Conservation (phyloP, 2,888 invertebrate species). For the Coelogynopora nodosa region DNA sequence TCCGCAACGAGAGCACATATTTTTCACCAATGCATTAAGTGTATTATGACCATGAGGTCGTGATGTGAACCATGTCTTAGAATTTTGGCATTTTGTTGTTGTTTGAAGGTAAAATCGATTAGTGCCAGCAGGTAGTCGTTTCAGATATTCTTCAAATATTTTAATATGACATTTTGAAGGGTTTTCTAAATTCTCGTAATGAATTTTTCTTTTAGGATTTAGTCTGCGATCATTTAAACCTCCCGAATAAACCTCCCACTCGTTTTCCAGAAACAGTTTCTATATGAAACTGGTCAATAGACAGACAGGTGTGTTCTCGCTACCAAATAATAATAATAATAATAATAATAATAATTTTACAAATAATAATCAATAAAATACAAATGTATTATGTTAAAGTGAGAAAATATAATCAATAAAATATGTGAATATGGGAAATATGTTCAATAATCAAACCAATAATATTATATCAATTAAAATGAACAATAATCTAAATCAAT, state of each 20-base stretch:
- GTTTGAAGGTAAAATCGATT: not conserved
- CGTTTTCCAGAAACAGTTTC: not conserved
- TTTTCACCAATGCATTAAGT: not conserved
- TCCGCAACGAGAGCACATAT: not conserved
- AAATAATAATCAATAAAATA: no score
- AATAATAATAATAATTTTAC: not conserved
- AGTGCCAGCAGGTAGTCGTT: no score
- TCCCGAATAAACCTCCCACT: not conserved
- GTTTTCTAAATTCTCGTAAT: no score
- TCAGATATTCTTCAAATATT: no score
- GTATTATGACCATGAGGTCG: not conserved
- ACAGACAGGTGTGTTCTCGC: not conserved
- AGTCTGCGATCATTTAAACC: not conserved
- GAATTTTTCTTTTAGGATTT: no score
- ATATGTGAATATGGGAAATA: no score
- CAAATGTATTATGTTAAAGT: no score
- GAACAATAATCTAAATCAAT: no score
- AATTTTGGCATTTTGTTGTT: not conserved
- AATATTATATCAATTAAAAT: no score
- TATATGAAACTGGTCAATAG: not conserved
- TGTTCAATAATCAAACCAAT: no score
- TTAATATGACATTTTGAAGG: no score
- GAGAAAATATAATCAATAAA: no score
- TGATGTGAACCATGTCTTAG: not conserved
- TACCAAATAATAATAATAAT: not conserved